These are phyloP conservation scores for Phalera bucephala DNA, from an alignment of 2,888 invertebrate species.

Conservation along the genomic window DNA sequence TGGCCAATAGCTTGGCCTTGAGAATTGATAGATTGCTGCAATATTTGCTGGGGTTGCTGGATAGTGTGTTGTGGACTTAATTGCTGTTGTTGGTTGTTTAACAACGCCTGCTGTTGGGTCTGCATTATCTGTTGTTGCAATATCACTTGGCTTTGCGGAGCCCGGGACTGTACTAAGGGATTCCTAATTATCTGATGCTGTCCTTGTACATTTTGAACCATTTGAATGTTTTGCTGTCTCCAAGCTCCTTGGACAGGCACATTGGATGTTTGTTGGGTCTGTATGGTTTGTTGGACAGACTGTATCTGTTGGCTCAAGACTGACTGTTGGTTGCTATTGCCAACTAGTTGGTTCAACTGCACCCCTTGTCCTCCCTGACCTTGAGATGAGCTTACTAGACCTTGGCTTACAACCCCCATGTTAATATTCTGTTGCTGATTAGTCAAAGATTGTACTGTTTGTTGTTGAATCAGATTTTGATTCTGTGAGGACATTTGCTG, in stretches of 20 bases:
- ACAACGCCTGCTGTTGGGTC: slow-evolving; percentile 72
- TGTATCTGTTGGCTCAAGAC: slow-evolving; percentile 78
- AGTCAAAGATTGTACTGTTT: slow-evolving; percentile 67
- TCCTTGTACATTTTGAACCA: slow-evolving; percentile 79
- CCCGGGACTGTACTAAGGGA: slow-evolving; percentile 70
- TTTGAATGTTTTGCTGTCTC: slow-evolving; percentile 78
- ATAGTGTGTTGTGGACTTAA: slow-evolving; percentile 80
- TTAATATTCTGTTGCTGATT: slow-evolving; percentile 74
- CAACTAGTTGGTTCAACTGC: slow-evolving; percentile 73
- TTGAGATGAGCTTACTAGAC: slow-evolving; percentile 66
- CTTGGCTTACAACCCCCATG: slow-evolving; percentile 72
- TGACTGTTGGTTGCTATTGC: slow-evolving; percentile 61
- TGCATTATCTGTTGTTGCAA: slow-evolving; percentile 84
- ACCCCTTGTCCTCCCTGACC: slow-evolving; percentile 61
- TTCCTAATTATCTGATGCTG: slow-evolving; percentile 78
- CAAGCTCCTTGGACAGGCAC: slow-evolving; percentile 67
- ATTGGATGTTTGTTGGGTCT: slow-evolving; percentile 63
- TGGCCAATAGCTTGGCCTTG: slow-evolving; percentile 78
- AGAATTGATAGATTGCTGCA: slow-evolving; percentile 82
- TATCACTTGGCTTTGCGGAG: slow-evolving; percentile 78
- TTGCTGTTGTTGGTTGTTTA: slow-evolving; percentile 71
- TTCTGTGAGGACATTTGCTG: slow-evolving; percentile 71
- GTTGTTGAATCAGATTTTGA: slow-evolving; percentile 69
- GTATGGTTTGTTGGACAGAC: slow-evolving; percentile 71
- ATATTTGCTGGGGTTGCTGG: slow-evolving; percentile 84